Conservation (phyloP, 64 coral and sea anemone genomes). For the Montipora cactus region DNA sequence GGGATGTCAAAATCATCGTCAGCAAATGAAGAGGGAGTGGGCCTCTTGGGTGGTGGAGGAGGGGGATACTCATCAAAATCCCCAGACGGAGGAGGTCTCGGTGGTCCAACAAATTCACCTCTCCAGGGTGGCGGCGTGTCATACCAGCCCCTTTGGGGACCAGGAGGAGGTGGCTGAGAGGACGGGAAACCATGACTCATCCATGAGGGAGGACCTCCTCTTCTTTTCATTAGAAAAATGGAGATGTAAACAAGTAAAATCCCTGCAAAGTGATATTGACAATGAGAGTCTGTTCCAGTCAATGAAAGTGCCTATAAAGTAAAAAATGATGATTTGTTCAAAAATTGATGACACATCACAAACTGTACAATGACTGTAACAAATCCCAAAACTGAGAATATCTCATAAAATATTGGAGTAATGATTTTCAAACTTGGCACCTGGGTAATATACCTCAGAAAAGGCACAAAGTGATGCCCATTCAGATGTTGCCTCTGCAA, state of each 20-base stretch:
- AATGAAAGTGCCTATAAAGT: no score
- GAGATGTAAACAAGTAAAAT: not conserved
- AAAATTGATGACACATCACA: no score
- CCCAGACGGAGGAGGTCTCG: slow-evolving; percentile 9
- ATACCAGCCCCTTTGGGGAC: slow-evolving; percentile 16
- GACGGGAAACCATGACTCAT: not conserved
- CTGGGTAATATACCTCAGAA: no score
- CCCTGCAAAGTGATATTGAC: not conserved
- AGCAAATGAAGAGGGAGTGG: not conserved
- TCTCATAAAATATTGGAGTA: no score
- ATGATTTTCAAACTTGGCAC: no score
- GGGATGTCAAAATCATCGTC: slow-evolving; percentile 41
- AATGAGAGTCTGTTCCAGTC: not conserved
- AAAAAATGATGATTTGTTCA: no score
- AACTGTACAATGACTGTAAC: no score
- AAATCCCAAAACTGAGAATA: no score
- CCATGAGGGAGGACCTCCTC: slow-evolving; percentile 30
- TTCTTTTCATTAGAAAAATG: slow-evolving; percentile 27
- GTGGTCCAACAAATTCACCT: slow-evolving; percentile 29
- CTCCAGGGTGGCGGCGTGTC: slow-evolving; percentile 31
- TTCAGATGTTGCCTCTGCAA: no score
- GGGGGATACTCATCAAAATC: not conserved
- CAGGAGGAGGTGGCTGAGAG: not conserved
- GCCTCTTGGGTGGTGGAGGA: not conserved
- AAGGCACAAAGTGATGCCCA: no score